phyloP scores from a whole-genome alignment of 2,888 invertebrate species.

The Stenotaenia linearis region DNA sequence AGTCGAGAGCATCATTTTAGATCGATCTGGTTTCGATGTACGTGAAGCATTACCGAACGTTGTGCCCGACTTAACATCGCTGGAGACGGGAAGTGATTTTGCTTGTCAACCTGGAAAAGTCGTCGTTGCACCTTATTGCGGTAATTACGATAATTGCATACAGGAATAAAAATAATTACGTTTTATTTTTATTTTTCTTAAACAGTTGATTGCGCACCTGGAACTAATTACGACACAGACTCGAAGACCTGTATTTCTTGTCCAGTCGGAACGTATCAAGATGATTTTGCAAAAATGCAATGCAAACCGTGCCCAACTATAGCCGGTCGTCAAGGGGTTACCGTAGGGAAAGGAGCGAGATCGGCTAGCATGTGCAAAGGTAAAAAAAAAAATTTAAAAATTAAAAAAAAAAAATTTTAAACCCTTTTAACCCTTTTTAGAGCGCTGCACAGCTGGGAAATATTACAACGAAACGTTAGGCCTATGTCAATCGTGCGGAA shows the following conservation, averaged over 20 bases:
- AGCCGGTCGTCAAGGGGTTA: slow-evolving; percentile 82
- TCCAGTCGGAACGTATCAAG: slow-evolving; percentile 85
- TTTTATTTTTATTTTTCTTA: background rate
- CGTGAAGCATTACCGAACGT: slow-evolving; percentile 89
- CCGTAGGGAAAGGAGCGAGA: slow-evolving; percentile 76
- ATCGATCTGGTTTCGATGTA: slow-evolving; percentile 90
- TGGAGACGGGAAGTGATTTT: slow-evolving; percentile 80
- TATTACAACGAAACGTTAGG: slow-evolving; percentile 85
- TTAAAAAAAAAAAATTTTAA: background rate
- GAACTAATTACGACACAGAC: slow-evolving; percentile 70
- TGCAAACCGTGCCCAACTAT: slow-evolving; percentile 86
- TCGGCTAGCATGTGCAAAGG: slow-evolving; percentile 84
- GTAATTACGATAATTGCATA: slow-evolving; percentile 50
- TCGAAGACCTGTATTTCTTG: slow-evolving; percentile 74
- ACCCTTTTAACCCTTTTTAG: slow-evolving; percentile 48
- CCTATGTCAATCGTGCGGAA: slow-evolving; percentile 86
- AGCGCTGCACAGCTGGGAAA: slow-evolving; percentile 88
- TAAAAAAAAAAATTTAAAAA: slow-evolving; percentile 42
- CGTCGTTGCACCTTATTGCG: slow-evolving; percentile 87
- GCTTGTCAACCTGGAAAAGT: slow-evolving; percentile 91
- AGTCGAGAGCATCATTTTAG: slow-evolving; percentile 81
- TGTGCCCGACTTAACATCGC: slow-evolving; percentile 83
- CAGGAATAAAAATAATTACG: background rate
- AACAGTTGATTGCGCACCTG: slow-evolving; percentile 78
- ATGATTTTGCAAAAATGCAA: slow-evolving; percentile 80